phyloP scores from a whole-genome alignment of 37 sponge, comb jelly and placozoan species.

The Crambe crambe region DNA sequence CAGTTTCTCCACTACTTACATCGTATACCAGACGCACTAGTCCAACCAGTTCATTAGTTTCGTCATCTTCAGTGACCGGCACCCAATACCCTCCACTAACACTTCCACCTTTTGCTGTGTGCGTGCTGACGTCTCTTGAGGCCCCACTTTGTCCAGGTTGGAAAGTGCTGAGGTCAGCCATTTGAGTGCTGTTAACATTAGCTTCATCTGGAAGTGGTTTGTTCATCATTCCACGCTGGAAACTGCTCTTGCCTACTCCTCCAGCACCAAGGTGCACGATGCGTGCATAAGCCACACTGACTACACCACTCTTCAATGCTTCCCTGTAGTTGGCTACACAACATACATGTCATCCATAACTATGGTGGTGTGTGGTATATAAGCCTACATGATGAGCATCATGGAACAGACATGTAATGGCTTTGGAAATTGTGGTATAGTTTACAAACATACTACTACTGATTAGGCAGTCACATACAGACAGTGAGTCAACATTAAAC shows the following conservation, averaged over 20 bases:
- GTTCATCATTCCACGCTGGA: conserved; percentile 29
- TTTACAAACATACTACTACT: no score
- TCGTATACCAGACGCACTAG: conserved; percentile 10
- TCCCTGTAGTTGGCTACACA: conserved; percentile 1
- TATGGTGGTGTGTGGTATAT: no score
- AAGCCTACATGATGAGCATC: no score
- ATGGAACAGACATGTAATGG: no score
- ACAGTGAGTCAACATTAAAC: no score
- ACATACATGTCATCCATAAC: no score
- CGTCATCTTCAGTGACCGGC: conserved; percentile 27
- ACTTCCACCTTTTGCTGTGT: neutral
- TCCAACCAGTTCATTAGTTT: conserved; percentile 19
- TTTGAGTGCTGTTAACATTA: conserved; percentile 18
- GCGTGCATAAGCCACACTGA: conserved; percentile 31
- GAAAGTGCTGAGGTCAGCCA: conserved; percentile 21
- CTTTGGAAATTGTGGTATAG: no score
- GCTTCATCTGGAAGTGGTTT: neutral
- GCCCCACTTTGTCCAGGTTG: neutral
- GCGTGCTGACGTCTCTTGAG: neutral
- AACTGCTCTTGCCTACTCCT: conserved; percentile 42
- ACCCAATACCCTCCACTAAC: neutral
- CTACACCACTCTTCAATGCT: conserved; percentile 26
- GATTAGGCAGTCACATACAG: no score
- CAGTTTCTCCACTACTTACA: neutral
- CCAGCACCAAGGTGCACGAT: conserved; percentile 49